Conservation (phyloP, 2,113 vertebrate genomes). For the Prietella phreatophila region DNA sequence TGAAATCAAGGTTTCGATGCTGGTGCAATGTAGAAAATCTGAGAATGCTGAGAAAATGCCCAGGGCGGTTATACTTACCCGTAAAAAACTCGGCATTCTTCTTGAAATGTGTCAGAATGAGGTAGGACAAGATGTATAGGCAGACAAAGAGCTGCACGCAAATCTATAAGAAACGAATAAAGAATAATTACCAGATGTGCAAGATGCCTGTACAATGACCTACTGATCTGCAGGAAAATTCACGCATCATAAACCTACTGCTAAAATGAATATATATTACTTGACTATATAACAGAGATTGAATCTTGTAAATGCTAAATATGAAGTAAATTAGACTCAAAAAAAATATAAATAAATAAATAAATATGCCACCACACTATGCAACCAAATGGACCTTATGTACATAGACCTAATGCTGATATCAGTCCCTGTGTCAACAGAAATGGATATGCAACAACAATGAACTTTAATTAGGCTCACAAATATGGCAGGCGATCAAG, state of each 20-base stretch:
- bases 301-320: neutral
- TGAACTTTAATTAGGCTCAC: neutral
- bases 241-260: neutral
- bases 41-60: neutral
- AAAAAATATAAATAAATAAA: neutral
- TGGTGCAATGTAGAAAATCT: neutral
- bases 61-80: conserved; percentile 69
- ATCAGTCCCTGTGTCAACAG: neutral
- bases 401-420: neutral
- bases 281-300: neutral
- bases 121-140: conserved; percentile 91
- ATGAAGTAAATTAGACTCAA: neutral
- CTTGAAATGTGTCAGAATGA: conserved; percentile 90
- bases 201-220: neutral
- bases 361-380: neutral
- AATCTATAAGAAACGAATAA: conserved; percentile 73
- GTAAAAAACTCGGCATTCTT: conserved; percentile 87
- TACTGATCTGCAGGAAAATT: neutral
- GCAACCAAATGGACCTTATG: neutral
- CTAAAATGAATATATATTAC: neutral
- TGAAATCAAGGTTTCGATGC: neutral
- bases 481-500: neutral
- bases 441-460: neutral
- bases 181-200: neutral
- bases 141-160: conserved; percentile 86